These are phyloP conservation scores for Athene cunicularia DNA, from an alignment of 2,113 vertebrate species.

Conservation along the genomic window DNA sequence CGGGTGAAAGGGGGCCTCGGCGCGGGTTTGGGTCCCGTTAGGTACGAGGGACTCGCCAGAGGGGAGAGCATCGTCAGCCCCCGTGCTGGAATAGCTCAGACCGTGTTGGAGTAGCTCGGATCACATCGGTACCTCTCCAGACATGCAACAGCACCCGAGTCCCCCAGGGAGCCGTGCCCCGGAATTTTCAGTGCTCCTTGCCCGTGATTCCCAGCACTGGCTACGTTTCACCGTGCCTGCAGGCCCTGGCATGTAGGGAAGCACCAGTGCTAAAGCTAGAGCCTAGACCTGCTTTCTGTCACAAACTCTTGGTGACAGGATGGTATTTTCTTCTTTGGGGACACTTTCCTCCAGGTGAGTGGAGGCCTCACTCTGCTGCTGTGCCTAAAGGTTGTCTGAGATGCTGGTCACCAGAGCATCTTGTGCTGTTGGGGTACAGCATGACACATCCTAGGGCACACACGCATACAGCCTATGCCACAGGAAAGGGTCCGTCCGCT, in stretches of 20 bases:
- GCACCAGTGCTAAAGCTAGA: not conserved
- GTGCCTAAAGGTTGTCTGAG: not conserved
- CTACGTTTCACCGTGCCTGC: not conserved
- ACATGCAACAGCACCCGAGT: not conserved
- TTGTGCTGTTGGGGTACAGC: not conserved
- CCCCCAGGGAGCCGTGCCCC: not conserved
- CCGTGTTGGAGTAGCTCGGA: too few relatives aligned
- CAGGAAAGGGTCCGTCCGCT: not conserved
- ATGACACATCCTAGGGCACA: not conserved
- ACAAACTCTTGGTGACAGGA: not conserved
- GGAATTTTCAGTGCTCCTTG: not conserved
- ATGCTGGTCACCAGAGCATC: not conserved
- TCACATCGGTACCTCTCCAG: accelerated
- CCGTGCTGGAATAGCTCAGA: too few relatives aligned
- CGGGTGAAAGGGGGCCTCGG: not conserved
- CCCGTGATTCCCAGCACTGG: not conserved
- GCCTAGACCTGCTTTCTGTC: not conserved
- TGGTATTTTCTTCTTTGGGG: not conserved
- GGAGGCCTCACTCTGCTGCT: not conserved
- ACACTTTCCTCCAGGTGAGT: not conserved
- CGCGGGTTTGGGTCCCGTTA: accelerated
- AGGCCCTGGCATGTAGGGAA: not conserved
- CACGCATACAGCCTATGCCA: accelerated
- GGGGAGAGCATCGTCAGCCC: not conserved
- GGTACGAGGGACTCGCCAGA: not conserved